Evolutionary conservation across 2,888 invertebrate species (phyloP).

Genomic region (Drosophila peninsularis): DNA sequence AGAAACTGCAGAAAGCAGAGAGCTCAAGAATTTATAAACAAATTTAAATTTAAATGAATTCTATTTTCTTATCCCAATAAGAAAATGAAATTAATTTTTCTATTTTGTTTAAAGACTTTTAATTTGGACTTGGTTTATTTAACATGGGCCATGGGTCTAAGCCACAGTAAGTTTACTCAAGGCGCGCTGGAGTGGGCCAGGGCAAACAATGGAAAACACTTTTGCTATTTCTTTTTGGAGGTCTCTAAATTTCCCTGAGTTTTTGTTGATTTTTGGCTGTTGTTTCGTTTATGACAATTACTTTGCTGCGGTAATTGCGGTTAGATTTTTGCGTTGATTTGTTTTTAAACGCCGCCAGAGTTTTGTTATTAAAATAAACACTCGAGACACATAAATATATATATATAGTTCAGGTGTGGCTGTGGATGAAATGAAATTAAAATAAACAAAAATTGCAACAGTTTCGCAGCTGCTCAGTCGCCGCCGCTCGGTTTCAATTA

Average conservation of each 20-base stretch:
- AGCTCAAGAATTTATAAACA: not conserved
- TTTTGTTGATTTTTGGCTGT: constrained; percentile 40
- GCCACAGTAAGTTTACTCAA: constrained; percentile 18
- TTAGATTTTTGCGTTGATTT: constrained; percentile 54
- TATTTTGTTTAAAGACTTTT: no score
- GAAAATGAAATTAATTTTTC: no score
- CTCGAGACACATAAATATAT: constrained; percentile 6
- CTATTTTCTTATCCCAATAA: no score
- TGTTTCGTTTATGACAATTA: constrained; percentile 47
- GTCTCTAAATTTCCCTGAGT: constrained; percentile 25
- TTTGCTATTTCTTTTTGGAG: constrained; percentile 16
- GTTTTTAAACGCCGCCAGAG: constrained; percentile 67
- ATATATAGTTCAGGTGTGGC: constrained; percentile 30
- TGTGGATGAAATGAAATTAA: constrained; percentile 40
- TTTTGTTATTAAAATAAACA: constrained; percentile 63
- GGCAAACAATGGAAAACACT: constrained; percentile 30
- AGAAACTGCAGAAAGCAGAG: no score
- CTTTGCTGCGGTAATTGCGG: constrained; percentile 42
- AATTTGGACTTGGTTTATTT: constrained; percentile 23
- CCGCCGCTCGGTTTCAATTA: constrained; percentile 28
- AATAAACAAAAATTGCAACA: constrained; percentile 43
- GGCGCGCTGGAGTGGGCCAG: no score
- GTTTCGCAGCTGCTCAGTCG: constrained; percentile 21
- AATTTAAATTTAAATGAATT: no score
- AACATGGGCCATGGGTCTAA: constrained; percentile 12